Conservation (phyloP, 2,797 vertebrate genomes). For the Chelmon rostratus region DNA sequence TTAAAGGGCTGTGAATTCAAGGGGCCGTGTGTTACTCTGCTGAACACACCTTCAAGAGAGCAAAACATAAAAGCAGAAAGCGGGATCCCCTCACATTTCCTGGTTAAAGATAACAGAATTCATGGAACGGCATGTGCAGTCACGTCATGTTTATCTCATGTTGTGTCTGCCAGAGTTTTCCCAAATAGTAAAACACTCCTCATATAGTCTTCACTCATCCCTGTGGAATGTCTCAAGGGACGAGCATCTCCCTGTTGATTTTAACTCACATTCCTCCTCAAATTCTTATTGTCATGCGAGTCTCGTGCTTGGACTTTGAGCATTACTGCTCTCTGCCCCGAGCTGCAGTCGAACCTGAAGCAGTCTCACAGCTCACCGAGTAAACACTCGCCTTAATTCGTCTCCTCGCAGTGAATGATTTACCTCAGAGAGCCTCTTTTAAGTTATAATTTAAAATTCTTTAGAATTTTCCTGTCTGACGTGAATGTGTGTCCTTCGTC, state of each 20-base stretch:
- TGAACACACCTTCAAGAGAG: constrained; percentile 1
- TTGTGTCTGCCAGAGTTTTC: constrained; percentile 9
- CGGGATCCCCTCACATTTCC: background rate
- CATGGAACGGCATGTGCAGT: background rate
- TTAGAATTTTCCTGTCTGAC: background rate
- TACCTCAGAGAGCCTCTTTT: background rate
- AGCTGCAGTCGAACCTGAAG: background rate
- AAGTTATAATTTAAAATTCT: too few relatives aligned
- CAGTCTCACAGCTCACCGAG: background rate
- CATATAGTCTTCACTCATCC: constrained; percentile 42
- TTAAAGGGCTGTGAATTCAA: constrained; percentile 41
- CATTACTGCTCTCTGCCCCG: background rate
- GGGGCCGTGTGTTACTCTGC: constrained; percentile 8
- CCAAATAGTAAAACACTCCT: constrained; percentile 8
- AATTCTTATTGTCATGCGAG: constrained; percentile 24
- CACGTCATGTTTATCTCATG: background rate
- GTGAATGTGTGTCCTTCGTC: constrained; percentile 4
- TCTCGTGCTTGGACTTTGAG: constrained; percentile 37
- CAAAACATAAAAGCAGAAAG: background rate
- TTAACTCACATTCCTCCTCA: constrained; percentile 67
- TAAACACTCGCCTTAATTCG: background rate
- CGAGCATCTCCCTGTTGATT: constrained; percentile 55
- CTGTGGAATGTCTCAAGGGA: constrained; percentile 65
- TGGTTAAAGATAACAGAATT: background rate
- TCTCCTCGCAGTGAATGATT: constrained; percentile 5